Evolutionary conservation across 2,888 invertebrate genomes (phyloP).

Genomic region (Ormyrus nitidulus): DNA sequence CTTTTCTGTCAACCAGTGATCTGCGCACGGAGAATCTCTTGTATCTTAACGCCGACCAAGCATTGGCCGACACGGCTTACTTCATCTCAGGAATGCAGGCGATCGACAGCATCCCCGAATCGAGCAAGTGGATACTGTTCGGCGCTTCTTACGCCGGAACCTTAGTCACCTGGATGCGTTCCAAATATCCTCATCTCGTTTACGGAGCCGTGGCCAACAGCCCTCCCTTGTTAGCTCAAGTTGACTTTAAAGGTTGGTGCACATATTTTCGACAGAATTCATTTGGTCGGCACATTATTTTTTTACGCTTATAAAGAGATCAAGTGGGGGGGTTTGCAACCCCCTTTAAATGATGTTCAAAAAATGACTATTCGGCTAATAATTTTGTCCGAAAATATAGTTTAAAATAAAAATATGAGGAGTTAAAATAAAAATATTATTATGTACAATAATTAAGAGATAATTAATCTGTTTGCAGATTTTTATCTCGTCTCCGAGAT

Average conservation of each 20-base stretch:
- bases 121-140: conserved; percentile 90
- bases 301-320: neutral
- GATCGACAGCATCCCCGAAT: conserved; percentile 77
- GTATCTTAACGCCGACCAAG: conserved; percentile 88
- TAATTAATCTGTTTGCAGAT: conserved; percentile 76
- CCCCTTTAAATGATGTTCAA: no score
- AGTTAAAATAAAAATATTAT: neutral
- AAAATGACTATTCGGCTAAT: no score
- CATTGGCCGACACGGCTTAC: conserved; percentile 89
- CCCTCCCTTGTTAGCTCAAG: conserved; percentile 90
- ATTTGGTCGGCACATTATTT: neutral
- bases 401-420: neutral
- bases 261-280: conserved; percentile 47
- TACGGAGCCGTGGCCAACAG: conserved; percentile 91
- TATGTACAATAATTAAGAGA: neutral
- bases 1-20: conserved; percentile 79
- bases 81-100: conserved; percentile 86
- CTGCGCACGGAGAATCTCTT: conserved; percentile 86
- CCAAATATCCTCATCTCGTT: conserved; percentile 92
- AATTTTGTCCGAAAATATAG: no score
- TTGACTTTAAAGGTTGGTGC: conserved; percentile 86
- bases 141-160: conserved; percentile 97
- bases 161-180: conserved; percentile 91
- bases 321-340: no score
- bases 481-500: conserved; percentile 89